phyloP scores from a whole-genome alignment of 2,888 invertebrate species.

The Palloptera scutellata region DNA sequence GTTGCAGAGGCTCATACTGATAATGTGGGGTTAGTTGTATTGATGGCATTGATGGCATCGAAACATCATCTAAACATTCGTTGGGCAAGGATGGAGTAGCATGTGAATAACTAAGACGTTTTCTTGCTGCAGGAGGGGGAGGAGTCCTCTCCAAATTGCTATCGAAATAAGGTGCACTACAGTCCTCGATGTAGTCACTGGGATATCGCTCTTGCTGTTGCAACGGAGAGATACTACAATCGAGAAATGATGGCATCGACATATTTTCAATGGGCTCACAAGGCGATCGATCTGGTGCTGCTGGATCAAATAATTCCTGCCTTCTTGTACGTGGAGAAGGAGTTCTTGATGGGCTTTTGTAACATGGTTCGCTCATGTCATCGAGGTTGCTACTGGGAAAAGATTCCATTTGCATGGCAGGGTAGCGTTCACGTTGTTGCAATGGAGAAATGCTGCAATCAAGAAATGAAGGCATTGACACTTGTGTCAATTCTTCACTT shows the following conservation, averaged over 20 bases:
- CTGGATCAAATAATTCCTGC: too few relatives aligned
- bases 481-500: conserved; percentile 11
- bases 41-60: not conserved
- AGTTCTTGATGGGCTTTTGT: conserved; percentile 6
- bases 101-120: too few relatives aligned
- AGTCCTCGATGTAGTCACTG: not conserved
- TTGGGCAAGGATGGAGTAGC: conserved; percentile 7
- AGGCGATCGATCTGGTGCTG: not conserved
- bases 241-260: conserved; percentile 3
- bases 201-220: not conserved
- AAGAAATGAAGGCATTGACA: conserved; percentile 19
- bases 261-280: not conserved
- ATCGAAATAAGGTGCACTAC: not conserved
- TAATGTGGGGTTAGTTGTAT: too few relatives aligned
- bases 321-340: not conserved
- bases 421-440: too few relatives aligned
- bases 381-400: not conserved
- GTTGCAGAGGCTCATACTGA: too few relatives aligned
- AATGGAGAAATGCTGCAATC: not conserved
- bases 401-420: too few relatives aligned
- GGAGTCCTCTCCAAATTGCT: conserved; percentile 7
- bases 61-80: conserved; percentile 2
- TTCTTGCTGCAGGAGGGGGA: not conserved
- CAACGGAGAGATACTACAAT: not conserved
- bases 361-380: conserved; percentile 26